Base-by-base conservation (phyloP, 2,113 vertebrate genomes). In the Paradoxurus hermaphroditus region DNA sequence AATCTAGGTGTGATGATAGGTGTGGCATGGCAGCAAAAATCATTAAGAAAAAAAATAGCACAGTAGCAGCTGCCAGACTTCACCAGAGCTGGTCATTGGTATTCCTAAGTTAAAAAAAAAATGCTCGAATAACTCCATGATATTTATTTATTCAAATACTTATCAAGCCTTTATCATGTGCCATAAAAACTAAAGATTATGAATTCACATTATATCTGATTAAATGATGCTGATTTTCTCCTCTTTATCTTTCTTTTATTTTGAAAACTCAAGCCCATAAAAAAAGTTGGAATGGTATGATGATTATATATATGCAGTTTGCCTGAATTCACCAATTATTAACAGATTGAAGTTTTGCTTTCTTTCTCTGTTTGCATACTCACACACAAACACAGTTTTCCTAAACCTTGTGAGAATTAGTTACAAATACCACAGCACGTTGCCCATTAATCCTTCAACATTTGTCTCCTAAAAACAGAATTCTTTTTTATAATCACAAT, bases 211-310 rank as follows among this genome's bases (percentile, higher is more conserved):
- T 73, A 36, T 59, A 94, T 73, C 86, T 96, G 15, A 65, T 90
- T 86, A 96, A 81, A 56, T 87, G 91, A 85, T 85, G 73, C 27
- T 62, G 15, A 18, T 89, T 97, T 96, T 5, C 49, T 79, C 94
- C 88, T 96, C 34, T 86, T 95, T 94, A 75, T 90, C 49, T 90
- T 95, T 53, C 85, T 72, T 96, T 87, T 31, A 90, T 90, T 87
- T 93, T 91, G n/a, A 68, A 82, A 97, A 82, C 36, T 90, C 68
- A 84, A 81, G 65, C 27, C 44, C 25, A 39, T 88, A 59, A 59
- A 82, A 82, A 96, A 87, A 34, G 16, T 89, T 89, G 23, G 27
- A 78, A 56, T 72, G 68, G 59, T 53, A 87, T 63, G 53, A 10
- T 87, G 39, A 84, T 65, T 36, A 70, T n/a, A 62, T 73, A 18